Base-by-base conservation (phyloP, 2,888 invertebrate species). In the Leucophenga maculata region DNA sequence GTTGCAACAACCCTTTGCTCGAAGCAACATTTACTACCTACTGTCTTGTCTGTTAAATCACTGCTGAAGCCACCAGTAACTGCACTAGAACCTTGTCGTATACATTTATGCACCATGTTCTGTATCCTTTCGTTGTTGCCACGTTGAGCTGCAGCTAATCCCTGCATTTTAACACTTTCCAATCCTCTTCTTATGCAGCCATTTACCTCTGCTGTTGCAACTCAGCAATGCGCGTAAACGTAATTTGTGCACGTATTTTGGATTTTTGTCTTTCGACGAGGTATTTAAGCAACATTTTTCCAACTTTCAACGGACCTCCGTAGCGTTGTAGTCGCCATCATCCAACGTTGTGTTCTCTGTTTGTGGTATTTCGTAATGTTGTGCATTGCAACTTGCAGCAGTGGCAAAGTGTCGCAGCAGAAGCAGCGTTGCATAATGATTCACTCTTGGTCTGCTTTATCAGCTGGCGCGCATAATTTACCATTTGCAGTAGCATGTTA, bases 191-290 rank as follows among this genome's bases (percentile, higher is more conserved):
- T 54, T 20, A 14, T 22, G 16, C 22, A 26, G 20, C 20, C n/a
- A 52, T 16, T 13, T 18, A 20, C 52, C 16, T 18, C 18, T 9
- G 60, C 14, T 44, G 46, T 44, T 55, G 55, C 22, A 18, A 16
- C 16, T 48, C 50, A 16, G 32, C 65, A 54, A 26, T 31, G 59
- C 16, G 46, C 46, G 48, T 48, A 62, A 62, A 32, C 52, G 44
- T 16, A n/a, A 65, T 77, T 69, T 77, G 73, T 69, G 77, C 80
- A 82, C 82, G 80, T 81, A 77, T 79, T 81, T 80, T 71, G 80
- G 82, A 81, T 81, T 80, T 80, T 72, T 73, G 74, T 70, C 77
- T 69, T 72, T 70, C 69, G 32, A 50, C 65, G 57, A 72, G 76
- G 72, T 70, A 77, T 73, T 78, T 75, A 74, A 74, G 77, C 78